These are phyloP conservation scores for Delphinapterus leucas DNA, from an alignment of 2,113 vertebrate genomes.

Conservation along the genomic window DNA sequence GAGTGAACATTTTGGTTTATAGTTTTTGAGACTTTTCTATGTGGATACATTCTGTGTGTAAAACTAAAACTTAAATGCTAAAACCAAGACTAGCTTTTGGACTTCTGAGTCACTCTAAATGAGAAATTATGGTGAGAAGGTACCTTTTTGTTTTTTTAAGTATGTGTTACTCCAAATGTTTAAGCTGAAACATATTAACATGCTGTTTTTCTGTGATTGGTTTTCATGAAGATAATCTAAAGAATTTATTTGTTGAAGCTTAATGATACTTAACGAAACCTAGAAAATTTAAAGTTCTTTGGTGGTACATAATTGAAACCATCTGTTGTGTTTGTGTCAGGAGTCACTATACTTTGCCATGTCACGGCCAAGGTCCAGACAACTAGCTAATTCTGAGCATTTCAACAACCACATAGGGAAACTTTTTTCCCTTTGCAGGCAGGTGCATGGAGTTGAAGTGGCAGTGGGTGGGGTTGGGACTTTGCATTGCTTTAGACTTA, in stretches of 20 bases:
- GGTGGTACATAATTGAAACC: slow-evolving; percentile 45
- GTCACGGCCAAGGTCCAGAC: not conserved
- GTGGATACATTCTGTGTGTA: not conserved
- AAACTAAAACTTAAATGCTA: not conserved
- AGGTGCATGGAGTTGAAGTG: not conserved
- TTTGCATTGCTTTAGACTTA: slow-evolving; percentile 32
- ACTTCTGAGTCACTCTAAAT: not conserved
- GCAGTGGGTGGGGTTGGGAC: not conserved
- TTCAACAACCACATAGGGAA: not conserved
- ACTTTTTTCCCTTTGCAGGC: not conserved
- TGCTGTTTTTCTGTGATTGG: not conserved
- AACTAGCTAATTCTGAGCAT: not conserved
- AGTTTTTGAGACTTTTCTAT: not conserved
- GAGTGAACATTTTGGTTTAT: not conserved
- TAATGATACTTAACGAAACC: not conserved
- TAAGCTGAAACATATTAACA: not conserved
- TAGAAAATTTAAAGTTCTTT: slow-evolving; percentile 36
- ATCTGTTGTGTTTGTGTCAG: slow-evolving; percentile 11
- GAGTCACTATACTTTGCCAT: not conserved
- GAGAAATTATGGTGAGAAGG: slow-evolving; percentile 38
- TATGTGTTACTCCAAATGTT: not conserved
- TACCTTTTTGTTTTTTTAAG: not conserved
- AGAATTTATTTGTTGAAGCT: slow-evolving; percentile 9
- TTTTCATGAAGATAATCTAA: slow-evolving; percentile 27
- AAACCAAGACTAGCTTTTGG: slow-evolving; percentile 24